These are phyloP conservation scores for Mesocricetus auratus DNA, from an alignment of 2,113 vertebrate species.

Conservation along the genomic window DNA sequence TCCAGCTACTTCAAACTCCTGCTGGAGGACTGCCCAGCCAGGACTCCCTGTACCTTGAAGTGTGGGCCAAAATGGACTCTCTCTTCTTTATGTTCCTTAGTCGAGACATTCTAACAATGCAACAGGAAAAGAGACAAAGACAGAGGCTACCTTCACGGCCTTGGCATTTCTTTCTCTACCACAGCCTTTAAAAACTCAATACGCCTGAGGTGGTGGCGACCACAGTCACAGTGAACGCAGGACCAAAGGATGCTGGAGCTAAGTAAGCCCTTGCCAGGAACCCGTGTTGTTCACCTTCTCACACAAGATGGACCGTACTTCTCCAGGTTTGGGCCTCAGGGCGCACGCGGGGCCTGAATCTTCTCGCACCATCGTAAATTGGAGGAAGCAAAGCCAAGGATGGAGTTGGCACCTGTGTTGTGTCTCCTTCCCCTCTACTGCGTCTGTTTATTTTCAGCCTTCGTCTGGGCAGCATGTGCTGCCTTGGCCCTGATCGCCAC, in stretches of 20 bases:
- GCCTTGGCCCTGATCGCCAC: background rate
- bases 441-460: conserved; percentile 3
- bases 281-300: background rate
- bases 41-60: background rate
- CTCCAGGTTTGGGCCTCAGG: background rate
- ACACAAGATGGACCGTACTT: background rate
- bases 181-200: background rate
- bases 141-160: background rate
- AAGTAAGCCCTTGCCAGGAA: background rate
- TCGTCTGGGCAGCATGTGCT: background rate
- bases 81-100: background rate
- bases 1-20: background rate
- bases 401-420: background rate
- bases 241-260: background rate
- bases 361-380: too few species aligned
- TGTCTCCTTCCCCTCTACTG: background rate
- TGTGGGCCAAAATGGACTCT: background rate
- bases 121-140: background rate
- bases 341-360: background rate
- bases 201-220: background rate
- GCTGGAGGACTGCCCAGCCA: too few species aligned
- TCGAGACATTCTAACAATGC: background rate
- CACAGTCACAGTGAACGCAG: background rate
- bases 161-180: background rate
- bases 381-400: background rate